Evolutionary conservation across 2,113 vertebrate species (phyloP).

Genomic region (Riparia riparia): DNA sequence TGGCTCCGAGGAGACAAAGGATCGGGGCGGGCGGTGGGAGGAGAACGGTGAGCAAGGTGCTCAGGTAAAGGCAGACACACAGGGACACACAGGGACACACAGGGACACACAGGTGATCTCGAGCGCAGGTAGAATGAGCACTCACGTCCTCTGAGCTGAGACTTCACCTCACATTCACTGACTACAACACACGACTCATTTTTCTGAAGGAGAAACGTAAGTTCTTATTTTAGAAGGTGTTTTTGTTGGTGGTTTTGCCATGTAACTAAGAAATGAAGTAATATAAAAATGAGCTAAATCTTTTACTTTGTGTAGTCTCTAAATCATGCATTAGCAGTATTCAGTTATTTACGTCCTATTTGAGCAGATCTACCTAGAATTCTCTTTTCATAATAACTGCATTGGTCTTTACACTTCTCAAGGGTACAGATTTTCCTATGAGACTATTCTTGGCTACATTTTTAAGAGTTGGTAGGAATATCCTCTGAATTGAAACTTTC

Average conservation of each 20-base stretch:
- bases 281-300: neutral
- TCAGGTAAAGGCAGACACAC: constrained; percentile 57
- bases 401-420: neutral
- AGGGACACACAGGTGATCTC: constrained; percentile 68
- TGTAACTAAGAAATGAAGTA: neutral
- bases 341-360: neutral
- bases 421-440: neutral
- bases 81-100: constrained; percentile 63
- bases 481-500: neutral
- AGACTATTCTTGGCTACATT: neutral
- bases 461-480: neutral
- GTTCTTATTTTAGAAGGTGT: constrained; percentile 54
- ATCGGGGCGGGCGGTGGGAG: constrained; percentile 68
- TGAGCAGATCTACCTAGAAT: neutral
- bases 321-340: neutral
- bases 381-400: neutral
- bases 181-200: constrained; percentile 32
- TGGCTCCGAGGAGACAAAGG: constrained; percentile 60
- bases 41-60: constrained; percentile 57
- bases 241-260: constrained; percentile 1
- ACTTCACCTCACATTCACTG: constrained; percentile 41
- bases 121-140: constrained; percentile 44
- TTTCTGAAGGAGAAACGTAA: constrained; percentile 73
- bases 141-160: constrained; percentile 38
- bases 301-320: neutral